Conservation (phyloP, 2,888 invertebrate genomes). For the Aspidiotus rigidus region DNA sequence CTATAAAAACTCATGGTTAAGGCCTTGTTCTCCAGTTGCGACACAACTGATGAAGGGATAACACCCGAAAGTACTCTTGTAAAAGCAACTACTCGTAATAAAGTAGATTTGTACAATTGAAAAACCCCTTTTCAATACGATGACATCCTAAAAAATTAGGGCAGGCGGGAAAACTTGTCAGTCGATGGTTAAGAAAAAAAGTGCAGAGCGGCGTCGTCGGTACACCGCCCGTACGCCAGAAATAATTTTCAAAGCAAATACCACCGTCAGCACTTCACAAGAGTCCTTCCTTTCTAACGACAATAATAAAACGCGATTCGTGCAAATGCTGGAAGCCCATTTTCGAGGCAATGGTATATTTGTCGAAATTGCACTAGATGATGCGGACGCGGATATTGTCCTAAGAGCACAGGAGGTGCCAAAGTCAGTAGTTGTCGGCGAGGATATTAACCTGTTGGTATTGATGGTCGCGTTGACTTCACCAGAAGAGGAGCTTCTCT, state of each 20-base stretch:
- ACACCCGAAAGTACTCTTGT: too few relatives aligned
- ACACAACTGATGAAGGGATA: too few relatives aligned
- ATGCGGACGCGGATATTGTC: constrained; percentile 37
- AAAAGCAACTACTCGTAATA: too few relatives aligned
- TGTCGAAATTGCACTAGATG: constrained; percentile 37
- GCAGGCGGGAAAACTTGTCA: background rate
- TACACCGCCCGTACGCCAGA: constrained; percentile 36
- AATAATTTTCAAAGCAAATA: constrained; percentile 18
- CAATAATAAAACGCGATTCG: constrained; percentile 38
- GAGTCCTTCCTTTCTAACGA: constrained; percentile 38
- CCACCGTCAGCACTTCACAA: constrained; percentile 35
- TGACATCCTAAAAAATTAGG: constrained; percentile 5
- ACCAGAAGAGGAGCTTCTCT: background rate
- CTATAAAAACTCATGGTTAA: too few relatives aligned
- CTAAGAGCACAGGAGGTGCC: constrained; percentile 30
- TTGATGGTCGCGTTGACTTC: constrained; percentile 27
- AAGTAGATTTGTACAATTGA: too few relatives aligned
- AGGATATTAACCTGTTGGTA: constrained; percentile 39
- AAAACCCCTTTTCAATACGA: background rate
- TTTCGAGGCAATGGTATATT: constrained; percentile 33
- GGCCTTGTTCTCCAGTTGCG: too few relatives aligned
- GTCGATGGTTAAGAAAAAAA: constrained; percentile 1
- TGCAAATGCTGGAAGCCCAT: constrained; percentile 37
- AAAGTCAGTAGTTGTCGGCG: constrained; percentile 36
- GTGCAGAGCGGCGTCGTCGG: constrained; percentile 19